Evolutionary conservation across 2,888 invertebrate species (phyloP), one percentile per base, ranked within the genome.

Genomic region (Acronicta aceris): DNA sequence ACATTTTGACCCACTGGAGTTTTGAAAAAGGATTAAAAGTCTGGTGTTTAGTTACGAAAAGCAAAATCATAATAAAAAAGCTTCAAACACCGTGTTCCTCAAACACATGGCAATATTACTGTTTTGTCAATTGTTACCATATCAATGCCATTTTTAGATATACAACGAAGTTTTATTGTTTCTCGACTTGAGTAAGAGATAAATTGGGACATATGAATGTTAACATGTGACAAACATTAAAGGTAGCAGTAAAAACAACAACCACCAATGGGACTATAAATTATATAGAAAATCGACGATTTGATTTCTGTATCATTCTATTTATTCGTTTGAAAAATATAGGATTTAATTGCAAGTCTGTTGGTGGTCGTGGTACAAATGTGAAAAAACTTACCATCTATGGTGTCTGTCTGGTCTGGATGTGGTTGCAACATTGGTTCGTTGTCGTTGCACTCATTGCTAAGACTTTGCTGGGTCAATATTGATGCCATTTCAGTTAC

Each of bases 371-470:
- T 46, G 12, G 13, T 8, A 9, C 46, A 54, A 43, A 41, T 27
- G 13, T 33, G 52, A 59, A 49, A 63, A 33, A 59, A 92, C 97
- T 97, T 93, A 97, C 97, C 97, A 90, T 97, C 97, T 84, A 97
- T 96, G 82, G 96, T 95, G 91, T 97, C 97, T 69, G 96, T 95
- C 84, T 96, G 96, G 89, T 97, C 97, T 45, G 96, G 95, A 74
- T 96, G 96, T 71, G 96, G 93, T 74, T 95, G 95, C 77, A 95
- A 95, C 86, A 95, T 95, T 79, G 88, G 95, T 86, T 96, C 96
- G 81, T 91, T 90, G 67, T 96, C 96, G 65, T 93, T 92, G 79
- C 95, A 94, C 72, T 96, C 96, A 79, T 96, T 96, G 81, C 95
- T 95, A 72, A 96, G 90, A 59, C 95, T 94, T 82, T 96, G 96